Base-by-base conservation (phyloP, 2,113 vertebrate species). In the Salminus brasiliensis region DNA sequence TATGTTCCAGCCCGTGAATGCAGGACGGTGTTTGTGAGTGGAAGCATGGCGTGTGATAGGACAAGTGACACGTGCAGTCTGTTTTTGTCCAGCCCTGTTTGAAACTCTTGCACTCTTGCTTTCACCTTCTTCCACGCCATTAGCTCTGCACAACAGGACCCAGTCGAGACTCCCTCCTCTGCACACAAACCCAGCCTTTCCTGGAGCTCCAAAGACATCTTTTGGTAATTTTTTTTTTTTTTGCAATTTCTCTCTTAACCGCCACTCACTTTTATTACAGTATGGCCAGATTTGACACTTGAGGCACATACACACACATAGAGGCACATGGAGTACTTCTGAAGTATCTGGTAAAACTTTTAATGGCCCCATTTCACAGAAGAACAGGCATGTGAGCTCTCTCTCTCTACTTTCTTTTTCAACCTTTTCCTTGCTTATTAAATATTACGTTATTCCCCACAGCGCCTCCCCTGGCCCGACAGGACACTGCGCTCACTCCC, bases 91-190 rank as follows among this genome's bases (percentile, higher is more conserved):
- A 3, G n/a, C 18, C 43, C 18, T 0, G 2, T 78, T 82, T 78
- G 53, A 83, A 73, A 74, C 27, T 27, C 15, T 59, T 16, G 41
- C 45, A 53, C 43, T 87, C 21, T n/a, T n/a, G n/a, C 39, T 69
- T n/a, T 72, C 57, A 57, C 59, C 13, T 57, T 78, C 15, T 39
- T 74, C 15, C 8, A 80, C 16, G 53, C 29, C 72, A 23, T 60
- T 78, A 94, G 91, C 79, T 47, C 52, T 92, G 15, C 86, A 89
- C 83, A 93, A 93, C 71, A 74, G 78, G 66, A 92, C 88, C 1
- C 84, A 88, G 5, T 21, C 87, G 57, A 76, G 69, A 23, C 53
- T 75, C 4, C 6, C 74, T 27, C 30, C 85, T 39, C 43, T 81
- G 11, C 52, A 82, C 66, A 89, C 79, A 78, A 87, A 68, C 3